These are phyloP conservation scores for Schlechtendalia chinensis DNA, from an alignment of 1,140 invertebrate genomes.

Conservation along the genomic window DNA sequence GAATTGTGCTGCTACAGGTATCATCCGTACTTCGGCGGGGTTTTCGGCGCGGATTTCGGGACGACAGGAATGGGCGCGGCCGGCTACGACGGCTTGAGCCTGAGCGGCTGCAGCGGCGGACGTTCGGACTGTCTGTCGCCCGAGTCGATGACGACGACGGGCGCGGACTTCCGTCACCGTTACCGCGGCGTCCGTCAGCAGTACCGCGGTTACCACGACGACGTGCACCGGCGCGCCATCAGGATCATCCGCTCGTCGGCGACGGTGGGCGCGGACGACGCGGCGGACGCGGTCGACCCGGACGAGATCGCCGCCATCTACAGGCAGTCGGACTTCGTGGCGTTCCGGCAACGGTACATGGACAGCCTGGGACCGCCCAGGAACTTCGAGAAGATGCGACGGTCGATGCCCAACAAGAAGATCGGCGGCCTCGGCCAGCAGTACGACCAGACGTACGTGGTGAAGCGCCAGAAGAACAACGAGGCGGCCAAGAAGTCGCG, in stretches of 20 bases:
- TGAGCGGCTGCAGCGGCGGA: not conserved
- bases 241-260: not conserved
- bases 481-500: conserved; percentile 35
- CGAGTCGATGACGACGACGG: not conserved
- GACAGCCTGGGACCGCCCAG: conserved; percentile 31
- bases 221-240: not conserved
- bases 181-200: not conserved
- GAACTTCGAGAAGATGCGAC: conserved; percentile 30
- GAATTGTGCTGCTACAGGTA: too few relatives aligned
- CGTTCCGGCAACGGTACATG: conserved; percentile 29
- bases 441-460: conserved; percentile 17
- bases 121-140: not conserved
- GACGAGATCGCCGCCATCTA: conserved; percentile 36
- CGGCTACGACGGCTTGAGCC: not conserved
- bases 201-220: not conserved
- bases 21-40: not conserved
- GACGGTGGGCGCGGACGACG: not conserved
- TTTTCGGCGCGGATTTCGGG: not conserved
- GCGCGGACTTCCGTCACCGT: not conserved
- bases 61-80: too few relatives aligned
- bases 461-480: conserved; percentile 43
- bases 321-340: conserved; percentile 1
- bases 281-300: not conserved
- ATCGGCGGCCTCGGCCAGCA: not conserved
- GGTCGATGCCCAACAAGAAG: conserved; percentile 7